Evolutionary conservation across 2,888 invertebrate species (phyloP), one percentile per base, ranked within the genome.

Genomic region (Cephalotes varians): DNA sequence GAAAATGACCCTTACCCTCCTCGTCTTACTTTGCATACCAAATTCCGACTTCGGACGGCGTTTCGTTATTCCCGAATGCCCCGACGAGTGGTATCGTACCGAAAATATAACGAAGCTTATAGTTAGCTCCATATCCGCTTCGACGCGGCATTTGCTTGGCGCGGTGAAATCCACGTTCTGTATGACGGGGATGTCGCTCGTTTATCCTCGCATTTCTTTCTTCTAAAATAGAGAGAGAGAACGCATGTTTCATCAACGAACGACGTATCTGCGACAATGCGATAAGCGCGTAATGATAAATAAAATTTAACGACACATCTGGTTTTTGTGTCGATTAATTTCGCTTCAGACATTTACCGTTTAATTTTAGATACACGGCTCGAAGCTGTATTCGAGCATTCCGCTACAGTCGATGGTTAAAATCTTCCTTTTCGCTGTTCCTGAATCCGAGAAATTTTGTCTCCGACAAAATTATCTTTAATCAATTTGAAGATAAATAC

Each of bases 141-240:
- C 5, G 58, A 58, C n/a, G 28, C n/a, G 12, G 9, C 47, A 34
- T 73, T 60, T 47, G 21, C n/a, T 72, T 44, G 37, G 21, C 37
- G 40, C 9, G 5, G 31, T 47, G 73, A 73, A 60, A 73, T 73
- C 58, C 34, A 28, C 31, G 15, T 74, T 74, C 21, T 25, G 6
- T 37, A 44, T 44, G n/a, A n/a, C n/a, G n/a, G n/a, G 15, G 12
- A 73, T 60, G 34, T 25, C 21, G 25, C 21, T 25, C 21, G 21
- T 60, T 34, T 34, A 18, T 62, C 10, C 3, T 49, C 21, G n/a
- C 6, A 9, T 34, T 21, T 28, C 34, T 60, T 47, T 31, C 31
- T 15, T 12, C 2, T 9, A 15, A 1, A 49, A 6, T 18, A 21
- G 18, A 74, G 2, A 74, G n/a, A 28, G 31, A 10, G 7, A 21